phyloP scores from a whole-genome alignment of 1,140 invertebrate genomes.

The Drosophila repletoides region DNA sequence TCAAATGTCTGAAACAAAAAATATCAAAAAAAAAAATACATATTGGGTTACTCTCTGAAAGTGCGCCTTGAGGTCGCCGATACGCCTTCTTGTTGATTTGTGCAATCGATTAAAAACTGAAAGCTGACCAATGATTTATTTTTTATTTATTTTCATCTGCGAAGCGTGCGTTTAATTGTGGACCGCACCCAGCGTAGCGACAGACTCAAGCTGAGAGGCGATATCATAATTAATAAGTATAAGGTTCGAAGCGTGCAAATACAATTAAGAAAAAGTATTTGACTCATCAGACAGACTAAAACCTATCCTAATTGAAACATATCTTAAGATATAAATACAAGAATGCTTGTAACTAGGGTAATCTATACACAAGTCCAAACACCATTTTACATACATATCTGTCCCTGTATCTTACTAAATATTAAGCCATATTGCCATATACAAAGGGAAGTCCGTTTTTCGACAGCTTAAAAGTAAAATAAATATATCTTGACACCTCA shows the following conservation, averaged over 20 bases:
- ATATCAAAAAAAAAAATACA: constrained; percentile 25
- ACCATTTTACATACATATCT: too few species aligned
- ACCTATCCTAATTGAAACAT: too few species aligned
- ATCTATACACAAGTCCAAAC: too few species aligned
- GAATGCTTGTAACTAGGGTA: too few species aligned
- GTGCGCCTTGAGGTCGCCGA: constrained; percentile 13
- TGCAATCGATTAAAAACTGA: constrained; percentile 46
- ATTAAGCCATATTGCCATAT: too few species aligned
- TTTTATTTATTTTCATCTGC: constrained; percentile 24
- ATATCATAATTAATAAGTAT: not conserved
- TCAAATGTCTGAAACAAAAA: constrained; percentile 33
- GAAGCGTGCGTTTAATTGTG: constrained; percentile 44
- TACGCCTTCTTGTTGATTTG: constrained; percentile 41
- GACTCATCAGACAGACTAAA: too few species aligned
- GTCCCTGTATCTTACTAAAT: too few species aligned
- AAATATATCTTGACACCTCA: not conserved
- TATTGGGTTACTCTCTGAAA: constrained; percentile 19
- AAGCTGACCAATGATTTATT: constrained; percentile 44
- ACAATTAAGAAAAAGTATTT: too few species aligned
- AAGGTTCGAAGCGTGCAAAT: too few species aligned
- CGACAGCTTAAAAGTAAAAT: too few species aligned
- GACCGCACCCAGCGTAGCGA: constrained; percentile 39
- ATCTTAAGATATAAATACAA: too few species aligned
- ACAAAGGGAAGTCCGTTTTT: too few species aligned
- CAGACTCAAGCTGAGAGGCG: constrained; percentile 9